Conservation (phyloP, 2,888 invertebrate species). For the Dynastes tityus region DNA sequence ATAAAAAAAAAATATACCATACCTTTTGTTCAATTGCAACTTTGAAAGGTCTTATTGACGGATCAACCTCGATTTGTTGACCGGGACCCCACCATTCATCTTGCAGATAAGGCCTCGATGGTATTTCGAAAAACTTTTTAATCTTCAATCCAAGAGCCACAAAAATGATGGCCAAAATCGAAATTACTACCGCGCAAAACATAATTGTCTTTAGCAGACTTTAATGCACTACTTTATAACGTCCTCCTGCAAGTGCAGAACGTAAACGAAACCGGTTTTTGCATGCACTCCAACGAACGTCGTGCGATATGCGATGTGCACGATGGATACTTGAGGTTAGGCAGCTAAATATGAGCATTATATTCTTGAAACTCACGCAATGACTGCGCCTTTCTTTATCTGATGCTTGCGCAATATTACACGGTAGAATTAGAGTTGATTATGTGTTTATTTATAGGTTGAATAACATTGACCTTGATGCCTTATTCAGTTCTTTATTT, state of each 20-base stretch:
- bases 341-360: too few species aligned
- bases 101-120: conserved; percentile 18
- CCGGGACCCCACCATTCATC: conserved; percentile 74
- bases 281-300: too few species aligned
- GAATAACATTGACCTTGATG: too few species aligned
- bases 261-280: not conserved
- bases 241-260: not conserved
- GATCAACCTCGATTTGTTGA: conserved; percentile 70
- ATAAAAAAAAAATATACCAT: conserved; percentile 52
- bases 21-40: conserved; percentile 75
- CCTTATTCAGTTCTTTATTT: too few species aligned
- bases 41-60: conserved; percentile 72
- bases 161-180: not conserved
- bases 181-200: not conserved
- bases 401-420: too few species aligned
- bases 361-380: too few species aligned
- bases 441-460: too few species aligned
- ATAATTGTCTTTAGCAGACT: not conserved
- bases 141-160: not conserved
- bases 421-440: too few species aligned
- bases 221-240: not conserved
- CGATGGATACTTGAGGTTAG: too few species aligned
- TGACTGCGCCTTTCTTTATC: too few species aligned
- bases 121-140: conserved; percentile 8
- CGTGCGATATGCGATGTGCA: too few species aligned